phyloP scores from a whole-genome alignment of 2,113 vertebrate genomes.

The Nesoenas mayeri region DNA sequence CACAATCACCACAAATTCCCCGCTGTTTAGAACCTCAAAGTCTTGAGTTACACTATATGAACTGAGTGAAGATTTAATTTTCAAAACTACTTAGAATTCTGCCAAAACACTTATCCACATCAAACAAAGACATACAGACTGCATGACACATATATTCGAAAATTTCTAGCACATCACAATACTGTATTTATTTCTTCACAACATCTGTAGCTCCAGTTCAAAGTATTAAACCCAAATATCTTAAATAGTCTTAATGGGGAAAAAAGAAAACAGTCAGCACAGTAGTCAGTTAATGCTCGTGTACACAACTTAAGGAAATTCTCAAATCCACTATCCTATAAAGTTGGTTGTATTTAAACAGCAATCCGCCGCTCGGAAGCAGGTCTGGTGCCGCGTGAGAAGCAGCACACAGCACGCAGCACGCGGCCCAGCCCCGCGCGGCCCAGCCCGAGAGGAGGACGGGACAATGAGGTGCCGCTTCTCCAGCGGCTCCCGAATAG shows the following conservation, averaged over 20 bases:
- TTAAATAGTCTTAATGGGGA: not conserved
- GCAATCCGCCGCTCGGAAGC: not conserved
- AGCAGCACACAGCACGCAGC: not conserved
- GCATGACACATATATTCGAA: not conserved
- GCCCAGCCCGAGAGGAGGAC: no score
- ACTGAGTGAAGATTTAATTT: not conserved
- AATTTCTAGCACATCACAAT: not conserved
- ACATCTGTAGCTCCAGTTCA: not conserved
- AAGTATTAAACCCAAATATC: not conserved
- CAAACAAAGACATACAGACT: not conserved
- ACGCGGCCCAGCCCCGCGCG: no score
- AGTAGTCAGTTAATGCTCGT: not conserved
- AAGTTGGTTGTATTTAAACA: not conserved
- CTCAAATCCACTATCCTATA: not conserved
- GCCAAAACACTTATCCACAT: not conserved
- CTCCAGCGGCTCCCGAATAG: not conserved
- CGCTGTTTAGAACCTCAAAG: not conserved
- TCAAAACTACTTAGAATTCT: not conserved
- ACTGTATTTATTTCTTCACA: not conserved
- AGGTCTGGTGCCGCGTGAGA: not conserved
- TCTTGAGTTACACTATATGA: not conserved
- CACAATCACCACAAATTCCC: not conserved
- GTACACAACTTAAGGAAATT: not conserved
- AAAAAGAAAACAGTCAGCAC: not conserved
- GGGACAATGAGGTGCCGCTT: not conserved